phyloP scores from a whole-genome alignment of 2,888 invertebrate species.

The Xestia c-nigrum region DNA sequence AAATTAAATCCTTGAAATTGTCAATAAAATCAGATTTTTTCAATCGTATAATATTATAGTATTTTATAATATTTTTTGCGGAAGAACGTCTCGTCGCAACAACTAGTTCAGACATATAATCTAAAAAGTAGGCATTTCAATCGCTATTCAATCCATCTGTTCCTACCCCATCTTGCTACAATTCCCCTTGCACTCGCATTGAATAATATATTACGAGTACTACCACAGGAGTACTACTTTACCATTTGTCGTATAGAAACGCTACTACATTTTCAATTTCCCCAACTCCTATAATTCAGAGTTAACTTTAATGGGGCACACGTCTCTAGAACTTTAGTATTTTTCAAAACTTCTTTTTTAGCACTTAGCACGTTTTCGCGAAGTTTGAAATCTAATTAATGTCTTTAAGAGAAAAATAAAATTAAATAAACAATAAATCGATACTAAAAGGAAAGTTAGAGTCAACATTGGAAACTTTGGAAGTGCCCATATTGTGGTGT shows the following conservation, averaged over 20 bases:
- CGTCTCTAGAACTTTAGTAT: conserved; percentile 11
- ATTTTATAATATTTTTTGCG: no score
- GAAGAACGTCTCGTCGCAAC: no score
- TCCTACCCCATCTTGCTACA: not conserved
- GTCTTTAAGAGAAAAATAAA: conserved; percentile 65
- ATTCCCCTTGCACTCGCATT: not conserved
- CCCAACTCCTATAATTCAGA: conserved; percentile 30
- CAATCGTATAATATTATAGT: no score
- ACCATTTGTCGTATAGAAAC: conserved; percentile 20
- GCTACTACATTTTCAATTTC: conserved; percentile 1
- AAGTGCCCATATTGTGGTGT: conserved; percentile 73
- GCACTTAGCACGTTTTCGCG: conserved; percentile 17
- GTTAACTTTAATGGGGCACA: conserved; percentile 26
- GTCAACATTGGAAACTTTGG: conserved; percentile 80
- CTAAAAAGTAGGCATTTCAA: no score
- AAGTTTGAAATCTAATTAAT: conserved; percentile 58
- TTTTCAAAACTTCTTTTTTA: conserved; percentile 45
- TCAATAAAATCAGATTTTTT: no score
- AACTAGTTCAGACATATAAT: no score
- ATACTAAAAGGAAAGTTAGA: conserved; percentile 84
- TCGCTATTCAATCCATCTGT: no score
- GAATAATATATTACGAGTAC: conserved; percentile 8
- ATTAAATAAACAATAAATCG: conserved; percentile 79
- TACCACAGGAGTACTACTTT: conserved; percentile 6
- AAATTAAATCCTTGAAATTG: no score